phyloP scores from a whole-genome alignment of 2,888 invertebrate genomes.

The Pinctada fucata region DNA sequence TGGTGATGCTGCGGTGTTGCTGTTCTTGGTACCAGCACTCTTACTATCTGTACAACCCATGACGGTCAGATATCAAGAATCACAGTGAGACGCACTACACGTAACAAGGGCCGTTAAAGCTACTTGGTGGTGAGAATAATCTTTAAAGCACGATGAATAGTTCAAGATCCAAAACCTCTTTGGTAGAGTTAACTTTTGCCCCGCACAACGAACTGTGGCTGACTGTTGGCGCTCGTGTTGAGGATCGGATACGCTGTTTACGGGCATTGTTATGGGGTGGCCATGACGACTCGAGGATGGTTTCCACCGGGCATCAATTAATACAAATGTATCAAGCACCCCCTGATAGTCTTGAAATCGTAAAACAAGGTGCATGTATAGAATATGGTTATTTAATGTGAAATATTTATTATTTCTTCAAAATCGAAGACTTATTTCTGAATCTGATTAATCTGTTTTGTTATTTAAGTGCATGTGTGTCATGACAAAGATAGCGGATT shows the following conservation, averaged over 20 bases:
- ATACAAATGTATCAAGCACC: not conserved
- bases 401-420: too few species aligned
- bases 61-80: too few species aligned
- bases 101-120: too few species aligned
- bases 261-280: not conserved
- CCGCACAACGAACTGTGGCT: not conserved
- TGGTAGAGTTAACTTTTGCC: constrained; percentile 6
- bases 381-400: too few species aligned
- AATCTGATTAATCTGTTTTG: too few species aligned
- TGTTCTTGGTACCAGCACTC: not conserved
- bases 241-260: not conserved
- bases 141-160: not conserved
- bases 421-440: too few species aligned
- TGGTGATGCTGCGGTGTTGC: not conserved
- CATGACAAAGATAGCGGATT: too few species aligned
- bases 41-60: constrained; percentile 21
- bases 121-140: not conserved
- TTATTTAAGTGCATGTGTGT: too few species aligned
- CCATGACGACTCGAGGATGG: not conserved
- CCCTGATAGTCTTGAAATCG: not conserved
- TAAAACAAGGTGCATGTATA: too few species aligned
- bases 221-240: not conserved
- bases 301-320: not conserved
- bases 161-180: constrained; percentile 2
- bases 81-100: too few species aligned